These are phyloP conservation scores for Macrophya annulata DNA, from an alignment of 2,888 invertebrate genomes.

Conservation along the genomic window DNA sequence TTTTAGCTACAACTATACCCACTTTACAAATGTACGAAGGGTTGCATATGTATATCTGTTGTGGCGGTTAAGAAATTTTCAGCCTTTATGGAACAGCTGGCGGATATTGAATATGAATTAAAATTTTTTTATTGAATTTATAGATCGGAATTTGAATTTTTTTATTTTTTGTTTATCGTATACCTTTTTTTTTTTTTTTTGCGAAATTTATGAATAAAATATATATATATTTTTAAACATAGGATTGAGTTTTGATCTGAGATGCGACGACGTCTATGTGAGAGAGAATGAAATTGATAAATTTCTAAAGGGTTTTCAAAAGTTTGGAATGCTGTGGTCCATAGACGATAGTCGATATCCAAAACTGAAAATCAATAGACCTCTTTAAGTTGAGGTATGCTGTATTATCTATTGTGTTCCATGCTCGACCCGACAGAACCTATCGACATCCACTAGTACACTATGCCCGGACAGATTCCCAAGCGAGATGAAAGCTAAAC, in stretches of 20 bases:
- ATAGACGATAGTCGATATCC: background rate
- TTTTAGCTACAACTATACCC: background rate
- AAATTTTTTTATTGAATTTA: no score
- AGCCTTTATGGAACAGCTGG: no score
- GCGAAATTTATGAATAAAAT: no score
- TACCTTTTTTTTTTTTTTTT: background rate
- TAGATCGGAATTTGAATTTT: background rate
- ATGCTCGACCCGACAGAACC: background rate
- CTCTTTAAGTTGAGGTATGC: constrained; percentile 30
- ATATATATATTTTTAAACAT: no score
- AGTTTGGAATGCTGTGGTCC: background rate
- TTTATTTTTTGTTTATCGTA: background rate
- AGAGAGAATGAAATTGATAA: background rate
- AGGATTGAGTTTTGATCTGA: background rate
- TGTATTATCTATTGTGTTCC: constrained; percentile 26
- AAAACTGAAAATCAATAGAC: constrained; percentile 41
- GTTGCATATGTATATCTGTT: background rate
- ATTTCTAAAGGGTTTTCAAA: constrained; percentile 1
- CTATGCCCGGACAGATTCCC: background rate
- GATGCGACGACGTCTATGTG: background rate
- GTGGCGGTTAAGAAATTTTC: background rate
- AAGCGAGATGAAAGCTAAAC: constrained; percentile 35
- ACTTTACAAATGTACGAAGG: background rate
- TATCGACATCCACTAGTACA: constrained; percentile 10
- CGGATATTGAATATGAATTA: no score